Conservation (phyloP, 2,797 vertebrate species). For the Arremon brunneinucha region DNA sequence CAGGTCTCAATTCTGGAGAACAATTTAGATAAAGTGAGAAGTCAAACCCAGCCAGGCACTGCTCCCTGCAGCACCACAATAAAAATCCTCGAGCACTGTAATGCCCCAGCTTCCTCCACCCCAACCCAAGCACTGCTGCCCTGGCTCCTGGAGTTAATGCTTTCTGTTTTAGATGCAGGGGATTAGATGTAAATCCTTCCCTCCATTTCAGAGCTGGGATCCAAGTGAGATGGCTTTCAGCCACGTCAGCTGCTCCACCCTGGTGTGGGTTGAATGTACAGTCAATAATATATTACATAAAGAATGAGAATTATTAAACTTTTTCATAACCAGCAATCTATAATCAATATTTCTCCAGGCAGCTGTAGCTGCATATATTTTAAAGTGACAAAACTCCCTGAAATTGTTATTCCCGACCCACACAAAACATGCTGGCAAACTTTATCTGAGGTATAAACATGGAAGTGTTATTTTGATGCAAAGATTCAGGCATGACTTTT, state of each 20-base stretch:
- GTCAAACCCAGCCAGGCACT: background rate
- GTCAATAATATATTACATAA: background rate
- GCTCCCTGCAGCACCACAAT: background rate
- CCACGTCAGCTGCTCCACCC: background rate
- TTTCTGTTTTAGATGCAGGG: background rate
- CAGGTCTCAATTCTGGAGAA: background rate
- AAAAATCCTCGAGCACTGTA: background rate
- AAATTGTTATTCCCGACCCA: background rate
- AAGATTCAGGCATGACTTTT: background rate
- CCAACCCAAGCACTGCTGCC: background rate
- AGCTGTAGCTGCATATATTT: background rate
- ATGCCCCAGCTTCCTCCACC: background rate
- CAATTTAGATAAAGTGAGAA: background rate
- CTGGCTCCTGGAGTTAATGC: accelerated
- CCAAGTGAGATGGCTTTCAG: background rate
- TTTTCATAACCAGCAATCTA: background rate
- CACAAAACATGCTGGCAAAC: background rate
- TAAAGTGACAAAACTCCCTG: background rate
- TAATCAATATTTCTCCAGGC: background rate
- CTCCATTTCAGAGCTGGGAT: background rate
- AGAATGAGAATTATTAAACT: background rate
- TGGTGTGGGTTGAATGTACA: background rate
- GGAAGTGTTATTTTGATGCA: background rate
- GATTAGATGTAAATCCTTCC: background rate
- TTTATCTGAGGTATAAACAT: background rate